These are phyloP conservation scores for Hemitrygon akajei DNA, from an alignment of 2,797 vertebrate genomes.

Conservation along the genomic window DNA sequence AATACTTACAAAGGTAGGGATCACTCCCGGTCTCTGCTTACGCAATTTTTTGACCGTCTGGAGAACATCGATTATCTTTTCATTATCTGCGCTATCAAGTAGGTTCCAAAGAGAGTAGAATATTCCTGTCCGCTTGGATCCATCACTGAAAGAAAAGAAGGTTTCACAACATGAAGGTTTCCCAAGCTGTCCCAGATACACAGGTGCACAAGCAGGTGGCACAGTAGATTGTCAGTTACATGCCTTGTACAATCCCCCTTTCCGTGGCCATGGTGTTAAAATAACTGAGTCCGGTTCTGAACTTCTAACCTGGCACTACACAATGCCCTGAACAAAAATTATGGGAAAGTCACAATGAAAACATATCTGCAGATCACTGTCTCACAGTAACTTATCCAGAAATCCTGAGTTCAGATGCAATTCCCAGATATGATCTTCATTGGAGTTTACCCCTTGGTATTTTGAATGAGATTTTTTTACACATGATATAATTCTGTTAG, in stretches of 20 bases:
- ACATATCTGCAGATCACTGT: background rate
- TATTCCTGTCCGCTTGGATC: slow-evolving; percentile 72
- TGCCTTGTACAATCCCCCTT: background rate
- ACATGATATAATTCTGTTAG: background rate
- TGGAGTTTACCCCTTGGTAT: background rate
- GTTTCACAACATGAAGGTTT: background rate
- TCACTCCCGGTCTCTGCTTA: slow-evolving; percentile 68
- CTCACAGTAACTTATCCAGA: background rate
- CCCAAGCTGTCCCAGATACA: too few relatives aligned
- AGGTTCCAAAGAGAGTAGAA: slow-evolving; percentile 85
- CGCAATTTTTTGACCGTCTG: slow-evolving; percentile 79
- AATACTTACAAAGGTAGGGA: slow-evolving; percentile 68
- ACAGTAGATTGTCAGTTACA: too few relatives aligned
- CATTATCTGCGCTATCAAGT: slow-evolving; percentile 74
- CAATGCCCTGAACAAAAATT: background rate
- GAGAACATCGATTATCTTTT: slow-evolving; percentile 84
- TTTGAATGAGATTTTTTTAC: background rate
- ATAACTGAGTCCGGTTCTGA: too few relatives aligned
- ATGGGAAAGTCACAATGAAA: too few relatives aligned
- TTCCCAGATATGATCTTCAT: background rate
- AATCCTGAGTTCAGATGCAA: background rate
- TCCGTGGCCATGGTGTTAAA: too few relatives aligned
- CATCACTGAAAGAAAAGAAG: slow-evolving; percentile 61
- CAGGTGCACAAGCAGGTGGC: background rate
- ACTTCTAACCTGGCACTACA: too few relatives aligned